Evolutionary conservation across 2,888 invertebrate species (phyloP), one percentile per base, ranked within the genome.

Genomic region (Globia sparganii): DNA sequence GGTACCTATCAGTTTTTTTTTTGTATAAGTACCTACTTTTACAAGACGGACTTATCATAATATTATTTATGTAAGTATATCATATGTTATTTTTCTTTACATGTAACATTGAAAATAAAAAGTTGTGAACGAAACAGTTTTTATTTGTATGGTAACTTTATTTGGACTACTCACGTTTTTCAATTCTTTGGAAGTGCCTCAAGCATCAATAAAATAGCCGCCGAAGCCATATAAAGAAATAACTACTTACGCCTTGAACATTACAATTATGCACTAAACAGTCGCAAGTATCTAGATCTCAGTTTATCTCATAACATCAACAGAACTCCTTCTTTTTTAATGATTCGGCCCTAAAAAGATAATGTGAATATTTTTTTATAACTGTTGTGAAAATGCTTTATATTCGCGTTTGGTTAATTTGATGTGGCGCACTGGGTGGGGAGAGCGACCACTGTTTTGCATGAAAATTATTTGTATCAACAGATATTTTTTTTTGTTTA

Each of bases 341-440:
- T 68, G 53, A 53, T 61, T 37, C 13, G 40, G 9, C 40, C 21
- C 9, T 66, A 31, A 77, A 81, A 74, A 58, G 13, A 31, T 15
- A 62, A 72, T 58, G 58, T 59, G 37, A 69, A 68, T 34, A 43
- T 76, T 62, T 77, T 66, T 68, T 61, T 77, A 77, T 74, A 34
- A 65, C n/a, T 13, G 49, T 49, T 65, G 65, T 69, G 31, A 66
- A 84, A 74, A 68, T 58, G 56, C 21, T 72, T 65, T 68, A 28
- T 81, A 70, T 37, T 62, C 62, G 70, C 61, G 34, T 73, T 77
- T 75, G 40, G 58, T 72, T 77, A 69, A 72, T 82, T 62, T 72
- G n/a, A 72, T 74, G 34, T 46, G 49, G n/a, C 58, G 49, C 34
- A 37, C 53, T 34, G 43, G 15, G 49, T 46, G 43, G 15, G 15